phyloP scores from a whole-genome alignment of 2,797 vertebrate species.

The Nannoperca obscura region DNA sequence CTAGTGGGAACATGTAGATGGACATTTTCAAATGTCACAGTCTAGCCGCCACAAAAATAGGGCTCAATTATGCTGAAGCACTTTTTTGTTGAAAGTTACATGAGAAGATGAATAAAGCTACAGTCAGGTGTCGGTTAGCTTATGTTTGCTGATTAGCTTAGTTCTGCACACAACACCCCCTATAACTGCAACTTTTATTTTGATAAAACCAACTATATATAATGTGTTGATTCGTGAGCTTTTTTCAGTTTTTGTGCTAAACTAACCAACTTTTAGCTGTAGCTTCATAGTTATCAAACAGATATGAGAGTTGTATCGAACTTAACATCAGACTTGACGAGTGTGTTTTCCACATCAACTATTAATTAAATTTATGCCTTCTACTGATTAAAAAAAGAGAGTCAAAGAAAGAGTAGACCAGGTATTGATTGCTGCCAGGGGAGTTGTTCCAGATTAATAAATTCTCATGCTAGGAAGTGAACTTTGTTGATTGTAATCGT shows the following conservation, averaged over 20 bases:
- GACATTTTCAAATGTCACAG: slow-evolving; percentile 20
- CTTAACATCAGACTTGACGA: neutral
- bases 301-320: neutral
- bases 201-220: neutral
- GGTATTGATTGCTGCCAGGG: neutral
- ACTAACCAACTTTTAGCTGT: neutral
- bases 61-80: no score
- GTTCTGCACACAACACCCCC: no score
- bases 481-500: neutral
- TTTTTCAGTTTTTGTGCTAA: neutral
- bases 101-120: no score
- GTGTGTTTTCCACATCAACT: neutral
- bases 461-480: neutral
- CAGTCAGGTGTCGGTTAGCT: neutral
- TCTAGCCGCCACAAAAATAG: neutral
- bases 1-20: slow-evolving; percentile 1
- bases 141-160: neutral
- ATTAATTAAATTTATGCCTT: neutral
- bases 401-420: neutral
- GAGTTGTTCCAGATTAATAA: neutral
- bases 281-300: neutral
- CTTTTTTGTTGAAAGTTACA: neutral
- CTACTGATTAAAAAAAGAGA: neutral
- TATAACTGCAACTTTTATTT: neutral
- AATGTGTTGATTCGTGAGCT: neutral